A percentile compares a stretch with the other conserved stretches of the same genome.
phyloP scores from a whole-genome alignment of 1,140 invertebrate species.

The Daktulosphaira vitifoliae region DNA sequence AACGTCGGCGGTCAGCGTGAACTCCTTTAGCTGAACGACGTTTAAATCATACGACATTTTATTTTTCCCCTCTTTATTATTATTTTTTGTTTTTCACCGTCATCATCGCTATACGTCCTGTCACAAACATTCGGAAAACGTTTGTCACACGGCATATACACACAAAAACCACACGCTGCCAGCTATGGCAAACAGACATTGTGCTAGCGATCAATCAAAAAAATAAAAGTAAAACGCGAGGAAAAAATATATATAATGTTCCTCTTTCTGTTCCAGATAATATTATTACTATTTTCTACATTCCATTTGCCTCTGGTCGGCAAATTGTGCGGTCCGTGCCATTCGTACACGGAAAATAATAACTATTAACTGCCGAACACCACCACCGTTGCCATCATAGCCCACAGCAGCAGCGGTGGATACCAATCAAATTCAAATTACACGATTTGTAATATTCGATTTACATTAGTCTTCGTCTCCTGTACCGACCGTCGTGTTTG shows the following conservation, averaged over 20 bases:
- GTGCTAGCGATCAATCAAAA: constrained; percentile 22
- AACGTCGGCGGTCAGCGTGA: no score
- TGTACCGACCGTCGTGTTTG: not conserved
- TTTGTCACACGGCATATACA: constrained; percentile 25
- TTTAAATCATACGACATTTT: no score
- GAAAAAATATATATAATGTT: not conserved
- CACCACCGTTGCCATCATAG: no score
- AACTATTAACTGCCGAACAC: constrained; percentile 10
- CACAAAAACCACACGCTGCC: constrained; percentile 21
- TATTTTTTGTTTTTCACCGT: no score
- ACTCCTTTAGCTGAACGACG: no score
- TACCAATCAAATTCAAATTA: constrained; percentile 31
- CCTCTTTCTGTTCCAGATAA: constrained; percentile 7
- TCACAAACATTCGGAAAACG: constrained; percentile 33
- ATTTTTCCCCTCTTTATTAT: no score
- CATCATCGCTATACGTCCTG: not conserved
- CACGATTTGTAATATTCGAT: constrained; percentile 29
- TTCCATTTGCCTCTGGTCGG: not conserved
- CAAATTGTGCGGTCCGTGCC: not conserved
- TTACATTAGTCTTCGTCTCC: constrained; percentile 12
- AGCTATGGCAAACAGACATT: not conserved
- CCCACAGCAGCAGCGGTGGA: not conserved
- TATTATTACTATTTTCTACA: not conserved
- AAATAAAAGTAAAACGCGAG: not conserved
- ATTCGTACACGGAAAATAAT: constrained; percentile 10